phyloP scores from a whole-genome alignment of 64 coral and sea anemone species.

The Porites lutea region DNA sequence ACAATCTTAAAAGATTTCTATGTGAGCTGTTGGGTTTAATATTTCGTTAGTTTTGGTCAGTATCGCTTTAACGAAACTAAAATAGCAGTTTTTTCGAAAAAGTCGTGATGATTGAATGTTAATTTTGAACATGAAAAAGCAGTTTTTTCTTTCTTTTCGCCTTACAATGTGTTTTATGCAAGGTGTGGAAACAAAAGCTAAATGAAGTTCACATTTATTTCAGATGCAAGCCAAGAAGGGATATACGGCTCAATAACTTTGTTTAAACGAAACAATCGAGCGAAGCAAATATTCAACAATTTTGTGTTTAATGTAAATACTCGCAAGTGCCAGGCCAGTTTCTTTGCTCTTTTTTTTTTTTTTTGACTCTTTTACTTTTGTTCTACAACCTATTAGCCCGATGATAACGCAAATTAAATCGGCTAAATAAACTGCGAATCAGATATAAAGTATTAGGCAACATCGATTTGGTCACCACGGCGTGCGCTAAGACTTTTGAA shows the following conservation, averaged over 20 bases:
- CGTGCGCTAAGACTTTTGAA: background rate
- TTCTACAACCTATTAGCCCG: background rate
- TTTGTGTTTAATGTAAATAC: background rate
- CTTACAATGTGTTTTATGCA: background rate
- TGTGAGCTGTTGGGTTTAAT: too few species aligned
- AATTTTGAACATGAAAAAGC: too few species aligned
- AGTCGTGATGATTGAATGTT: too few species aligned
- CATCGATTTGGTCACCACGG: background rate
- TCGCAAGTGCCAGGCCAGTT: too few species aligned
- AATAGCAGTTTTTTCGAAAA: too few species aligned
- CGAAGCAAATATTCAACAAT: background rate
- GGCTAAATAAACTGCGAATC: background rate
- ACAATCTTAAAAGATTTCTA: too few species aligned
- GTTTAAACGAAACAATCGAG: constrained; percentile 14
- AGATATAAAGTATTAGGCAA: background rate
- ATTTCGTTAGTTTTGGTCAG: too few species aligned
- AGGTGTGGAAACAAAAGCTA: background rate
- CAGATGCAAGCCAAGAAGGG: background rate
- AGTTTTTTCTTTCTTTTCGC: background rate
- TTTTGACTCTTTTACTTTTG: background rate
- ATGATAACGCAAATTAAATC: background rate
- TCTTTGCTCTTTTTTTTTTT: background rate
- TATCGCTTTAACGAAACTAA: too few species aligned
- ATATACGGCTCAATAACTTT: background rate
- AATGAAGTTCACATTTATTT: background rate